Percentiles rank a stretch among this genome's conserved stretches.
Evolutionary conservation across 1,140 invertebrate genomes (phyloP).

Genomic region (Camponotus floridanus): DNA sequence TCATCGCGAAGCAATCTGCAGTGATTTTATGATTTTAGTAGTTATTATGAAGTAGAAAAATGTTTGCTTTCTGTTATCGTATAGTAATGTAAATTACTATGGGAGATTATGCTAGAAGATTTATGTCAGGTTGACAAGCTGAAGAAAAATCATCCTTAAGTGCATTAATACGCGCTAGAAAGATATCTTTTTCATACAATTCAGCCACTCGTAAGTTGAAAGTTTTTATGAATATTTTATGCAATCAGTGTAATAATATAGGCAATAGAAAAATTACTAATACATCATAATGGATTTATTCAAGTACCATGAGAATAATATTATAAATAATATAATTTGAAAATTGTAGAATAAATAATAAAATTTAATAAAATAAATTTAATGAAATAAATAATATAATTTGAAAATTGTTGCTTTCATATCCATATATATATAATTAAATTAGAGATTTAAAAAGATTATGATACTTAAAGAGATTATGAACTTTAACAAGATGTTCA

Average conservation of each 20-base stretch:
- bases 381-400: too few relatives aligned
- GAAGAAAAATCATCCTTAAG: constrained; percentile 26
- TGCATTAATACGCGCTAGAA: background rate
- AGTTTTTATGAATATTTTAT: background rate
- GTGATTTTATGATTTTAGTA: background rate
- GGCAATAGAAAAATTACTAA: background rate
- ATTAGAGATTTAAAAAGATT: background rate
- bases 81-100: background rate
- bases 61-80: background rate
- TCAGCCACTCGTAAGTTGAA: background rate
- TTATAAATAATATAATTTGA: constrained; percentile 1
- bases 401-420: background rate
- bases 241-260: background rate
- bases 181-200: background rate
- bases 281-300: background rate
- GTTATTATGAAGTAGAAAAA: background rate
- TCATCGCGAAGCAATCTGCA: background rate
- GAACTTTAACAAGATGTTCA: constrained; percentile 1
- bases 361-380: too few relatives aligned
- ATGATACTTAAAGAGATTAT: too few relatives aligned
- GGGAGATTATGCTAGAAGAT: constrained; percentile 2
- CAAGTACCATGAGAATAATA: background rate
- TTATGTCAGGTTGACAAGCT: constrained; percentile 10
- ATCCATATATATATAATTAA: too few relatives aligned
- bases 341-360: too few relatives aligned